A percentile compares a stretch with the other conserved stretches of the same genome.
phyloP scores from a whole-genome alignment of 2,888 invertebrate genomes.

The Dilophus febrilis region DNA sequence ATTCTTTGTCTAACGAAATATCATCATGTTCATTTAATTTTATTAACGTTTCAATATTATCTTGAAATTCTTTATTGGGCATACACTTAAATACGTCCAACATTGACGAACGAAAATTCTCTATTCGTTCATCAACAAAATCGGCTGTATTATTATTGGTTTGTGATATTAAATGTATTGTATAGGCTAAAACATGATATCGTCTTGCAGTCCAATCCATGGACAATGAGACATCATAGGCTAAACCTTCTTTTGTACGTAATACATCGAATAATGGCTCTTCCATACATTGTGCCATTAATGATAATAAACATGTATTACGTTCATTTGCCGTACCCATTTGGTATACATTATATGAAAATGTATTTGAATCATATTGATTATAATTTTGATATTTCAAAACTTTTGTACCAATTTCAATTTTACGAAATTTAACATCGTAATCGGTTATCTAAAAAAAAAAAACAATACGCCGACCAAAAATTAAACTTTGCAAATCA shows the following conservation, averaged over 20 bases:
- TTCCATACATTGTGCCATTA: slow-evolving; percentile 68
- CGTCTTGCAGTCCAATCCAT: slow-evolving; percentile 45
- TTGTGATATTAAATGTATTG: slow-evolving; percentile 63
- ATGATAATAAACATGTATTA: slow-evolving; percentile 49
- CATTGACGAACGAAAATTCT: slow-evolving; percentile 49
- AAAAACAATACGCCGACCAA: no score
- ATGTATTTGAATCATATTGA: no score
- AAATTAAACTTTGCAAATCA: no score
- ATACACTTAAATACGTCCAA: slow-evolving; percentile 39
- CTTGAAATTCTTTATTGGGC: slow-evolving; percentile 39
- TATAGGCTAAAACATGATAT: slow-evolving; percentile 65
- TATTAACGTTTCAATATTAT: slow-evolving; percentile 47
- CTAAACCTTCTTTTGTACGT: slow-evolving; percentile 77
- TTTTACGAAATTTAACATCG: no score
- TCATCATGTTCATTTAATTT: slow-evolving; percentile 62
- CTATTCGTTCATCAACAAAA: slow-evolving; percentile 53
- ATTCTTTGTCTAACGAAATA: slow-evolving; percentile 59
- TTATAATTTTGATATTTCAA: no score
- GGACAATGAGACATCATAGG: slow-evolving; percentile 63
- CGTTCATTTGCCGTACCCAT: slow-evolving; percentile 42
- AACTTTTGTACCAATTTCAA: no score
- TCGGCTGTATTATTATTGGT: slow-evolving; percentile 50
- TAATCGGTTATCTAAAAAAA: no score
- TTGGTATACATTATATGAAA: slow-evolving; percentile 82
- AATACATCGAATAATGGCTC: slow-evolving; percentile 76